Percentiles rank a stretch among this genome's conserved stretches.
These are phyloP conservation scores for Astyanax mexicanus DNA, from an alignment of 2,797 vertebrate genomes.

Conservation along the genomic window DNA sequence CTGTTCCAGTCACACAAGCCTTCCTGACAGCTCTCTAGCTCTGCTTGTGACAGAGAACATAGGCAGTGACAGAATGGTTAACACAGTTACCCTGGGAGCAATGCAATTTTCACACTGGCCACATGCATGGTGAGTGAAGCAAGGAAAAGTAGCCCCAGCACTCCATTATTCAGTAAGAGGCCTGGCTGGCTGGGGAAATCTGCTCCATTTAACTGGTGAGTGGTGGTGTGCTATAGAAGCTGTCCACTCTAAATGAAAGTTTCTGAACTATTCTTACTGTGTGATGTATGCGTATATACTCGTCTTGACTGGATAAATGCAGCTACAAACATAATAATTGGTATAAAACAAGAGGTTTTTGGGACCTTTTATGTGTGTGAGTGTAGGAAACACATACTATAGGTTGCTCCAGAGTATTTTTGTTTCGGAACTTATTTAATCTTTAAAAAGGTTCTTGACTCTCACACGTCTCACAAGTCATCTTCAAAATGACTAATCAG, in stretches of 20 bases:
- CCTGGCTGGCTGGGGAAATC: slow-evolving; percentile 38
- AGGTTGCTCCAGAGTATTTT: too few relatives aligned
- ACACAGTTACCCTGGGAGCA: slow-evolving; percentile 9
- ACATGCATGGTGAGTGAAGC: slow-evolving; percentile 26
- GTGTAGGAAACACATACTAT: too few relatives aligned
- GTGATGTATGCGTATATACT: neutral
- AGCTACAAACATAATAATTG: too few relatives aligned
- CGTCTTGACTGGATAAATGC: too few relatives aligned
- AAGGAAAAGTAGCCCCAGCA: slow-evolving; percentile 40
- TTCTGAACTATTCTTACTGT: neutral
- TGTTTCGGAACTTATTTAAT: too few relatives aligned
- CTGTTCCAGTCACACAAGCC: slow-evolving; percentile 13
- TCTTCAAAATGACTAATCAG: too few relatives aligned
- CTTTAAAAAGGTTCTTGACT: too few relatives aligned
- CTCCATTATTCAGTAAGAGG: slow-evolving; percentile 47
- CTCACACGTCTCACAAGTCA: too few relatives aligned
- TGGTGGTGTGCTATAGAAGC: slow-evolving; percentile 30
- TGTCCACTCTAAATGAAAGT: neutral
- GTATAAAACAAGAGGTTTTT: too few relatives aligned
- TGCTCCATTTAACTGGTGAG: slow-evolving; percentile 44
- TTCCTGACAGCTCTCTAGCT: slow-evolving; percentile 17
- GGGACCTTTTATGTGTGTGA: too few relatives aligned
- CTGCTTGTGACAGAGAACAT: slow-evolving; percentile 1
- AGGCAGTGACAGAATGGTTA: slow-evolving; percentile 1
- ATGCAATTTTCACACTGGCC: slow-evolving; percentile 13